These are phyloP conservation scores for Sinohyriopsis cumingii DNA, from an alignment of 2,888 invertebrate species.

Conservation along the genomic window DNA sequence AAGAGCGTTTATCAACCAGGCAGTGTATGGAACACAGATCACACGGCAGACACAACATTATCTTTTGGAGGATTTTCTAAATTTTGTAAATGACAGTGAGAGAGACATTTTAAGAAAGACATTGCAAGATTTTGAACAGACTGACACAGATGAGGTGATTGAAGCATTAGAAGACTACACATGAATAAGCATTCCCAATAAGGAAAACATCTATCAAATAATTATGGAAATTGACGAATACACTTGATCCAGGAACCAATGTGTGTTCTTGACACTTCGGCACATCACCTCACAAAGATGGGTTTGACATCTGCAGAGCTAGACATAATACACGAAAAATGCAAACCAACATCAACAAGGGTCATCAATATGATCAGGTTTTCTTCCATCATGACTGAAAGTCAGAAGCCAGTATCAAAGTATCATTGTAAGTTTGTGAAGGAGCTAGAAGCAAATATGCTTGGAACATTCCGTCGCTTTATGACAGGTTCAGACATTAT, in stretches of 20 bases:
- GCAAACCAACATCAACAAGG: not conserved
- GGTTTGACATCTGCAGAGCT: not conserved
- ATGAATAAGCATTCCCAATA: not conserved
- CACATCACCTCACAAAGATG: not conserved
- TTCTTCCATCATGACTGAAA: not conserved
- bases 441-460: not conserved
- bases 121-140: too few relatives aligned
- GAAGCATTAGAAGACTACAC: not conserved
- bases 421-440: not conserved
- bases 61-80: too few relatives aligned
- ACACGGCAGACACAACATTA: too few relatives aligned
- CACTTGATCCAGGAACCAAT: conserved; percentile 1
- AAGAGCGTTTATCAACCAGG: too few relatives aligned
- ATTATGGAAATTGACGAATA: not conserved
- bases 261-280: conserved; percentile 1
- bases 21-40: too few relatives aligned
- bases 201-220: not conserved
- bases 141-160: not conserved
- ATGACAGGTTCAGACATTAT: not conserved
- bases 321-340: not conserved
- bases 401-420: not conserved
- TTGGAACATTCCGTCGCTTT: not conserved
- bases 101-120: too few relatives aligned
- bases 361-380: not conserved
- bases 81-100: too few relatives aligned